Percentiles rank a stretch among this genome's conserved stretches.
Conservation (phyloP, 2,888 invertebrate species). For the Andrena chrysosceles region DNA sequence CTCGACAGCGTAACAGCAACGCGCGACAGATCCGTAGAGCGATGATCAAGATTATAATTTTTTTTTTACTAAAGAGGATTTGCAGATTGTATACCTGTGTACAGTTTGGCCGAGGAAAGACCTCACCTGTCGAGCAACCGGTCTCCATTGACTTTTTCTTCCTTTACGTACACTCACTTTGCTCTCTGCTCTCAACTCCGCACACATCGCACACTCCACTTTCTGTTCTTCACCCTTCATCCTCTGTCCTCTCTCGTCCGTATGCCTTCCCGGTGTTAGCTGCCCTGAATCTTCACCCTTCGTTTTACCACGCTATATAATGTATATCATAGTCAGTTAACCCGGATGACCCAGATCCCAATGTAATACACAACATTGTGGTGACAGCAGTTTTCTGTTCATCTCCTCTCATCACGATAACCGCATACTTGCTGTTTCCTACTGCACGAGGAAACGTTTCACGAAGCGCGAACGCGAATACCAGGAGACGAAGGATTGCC, state of each 20-base stretch:
- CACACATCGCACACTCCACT: slow-evolving; percentile 19
- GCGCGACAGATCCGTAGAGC: slow-evolving; percentile 44
- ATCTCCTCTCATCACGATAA: background rate
- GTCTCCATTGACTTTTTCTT: slow-evolving; percentile 84
- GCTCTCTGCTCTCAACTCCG: slow-evolving; percentile 42
- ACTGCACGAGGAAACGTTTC: too few relatives aligned
- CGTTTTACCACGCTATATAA: background rate
- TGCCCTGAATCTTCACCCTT: background rate
- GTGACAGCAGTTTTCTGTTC: background rate
- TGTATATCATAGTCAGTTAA: background rate
- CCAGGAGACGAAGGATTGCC: too few relatives aligned
- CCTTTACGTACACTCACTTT: slow-evolving; percentile 70
- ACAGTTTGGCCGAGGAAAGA: slow-evolving; percentile 80
- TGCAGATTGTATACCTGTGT: slow-evolving; percentile 84
- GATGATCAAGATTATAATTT: slow-evolving; percentile 71
- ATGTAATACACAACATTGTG: background rate
- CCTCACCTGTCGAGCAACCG: slow-evolving; percentile 84
- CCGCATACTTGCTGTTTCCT: too few relatives aligned
- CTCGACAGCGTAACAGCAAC: slow-evolving; percentile 21
- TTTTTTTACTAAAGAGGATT: slow-evolving; percentile 81
- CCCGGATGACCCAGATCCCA: too few relatives aligned
- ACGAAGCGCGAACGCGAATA: too few relatives aligned
- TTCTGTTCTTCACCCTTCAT: slow-evolving; percentile 4
- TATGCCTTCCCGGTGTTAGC: background rate
- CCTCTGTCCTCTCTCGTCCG: background rate